These are phyloP conservation scores for Melitaea athalia DNA, from an alignment of 2,888 invertebrate genomes.

Conservation along the genomic window DNA sequence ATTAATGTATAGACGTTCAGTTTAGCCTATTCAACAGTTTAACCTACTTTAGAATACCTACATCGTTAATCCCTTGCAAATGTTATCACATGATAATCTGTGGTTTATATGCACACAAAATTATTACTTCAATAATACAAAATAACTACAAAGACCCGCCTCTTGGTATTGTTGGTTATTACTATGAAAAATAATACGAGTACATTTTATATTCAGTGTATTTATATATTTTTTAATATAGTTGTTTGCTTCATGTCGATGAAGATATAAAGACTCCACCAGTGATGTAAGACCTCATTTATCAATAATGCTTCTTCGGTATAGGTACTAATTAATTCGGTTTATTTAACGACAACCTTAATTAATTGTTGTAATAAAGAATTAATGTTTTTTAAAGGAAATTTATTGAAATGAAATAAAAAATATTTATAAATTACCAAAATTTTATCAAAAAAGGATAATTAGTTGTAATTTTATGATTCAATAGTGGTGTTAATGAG, in stretches of 20 bases:
- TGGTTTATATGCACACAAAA: too few relatives aligned
- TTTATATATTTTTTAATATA: conserved; percentile 4
- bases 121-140: background rate
- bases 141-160: background rate
- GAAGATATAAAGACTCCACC: background rate
- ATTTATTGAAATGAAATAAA: background rate
- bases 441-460: background rate
- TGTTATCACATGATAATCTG: too few relatives aligned
- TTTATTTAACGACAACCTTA: background rate
- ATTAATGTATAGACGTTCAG: too few relatives aligned
- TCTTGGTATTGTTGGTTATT: too few relatives aligned
- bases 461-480: background rate
- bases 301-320: background rate
- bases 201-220: background rate
- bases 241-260: background rate
- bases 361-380: background rate
- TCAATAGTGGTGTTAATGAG: background rate
- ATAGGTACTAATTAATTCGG: background rate
- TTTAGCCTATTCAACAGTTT: too few relatives aligned
- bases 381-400: background rate
- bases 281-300: background rate
- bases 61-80: too few relatives aligned
- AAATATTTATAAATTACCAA: background rate
- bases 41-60: too few relatives aligned
- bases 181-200: too few relatives aligned